Conservation (phyloP, 2,888 invertebrate species). For the Lampropteryx suffumata region DNA sequence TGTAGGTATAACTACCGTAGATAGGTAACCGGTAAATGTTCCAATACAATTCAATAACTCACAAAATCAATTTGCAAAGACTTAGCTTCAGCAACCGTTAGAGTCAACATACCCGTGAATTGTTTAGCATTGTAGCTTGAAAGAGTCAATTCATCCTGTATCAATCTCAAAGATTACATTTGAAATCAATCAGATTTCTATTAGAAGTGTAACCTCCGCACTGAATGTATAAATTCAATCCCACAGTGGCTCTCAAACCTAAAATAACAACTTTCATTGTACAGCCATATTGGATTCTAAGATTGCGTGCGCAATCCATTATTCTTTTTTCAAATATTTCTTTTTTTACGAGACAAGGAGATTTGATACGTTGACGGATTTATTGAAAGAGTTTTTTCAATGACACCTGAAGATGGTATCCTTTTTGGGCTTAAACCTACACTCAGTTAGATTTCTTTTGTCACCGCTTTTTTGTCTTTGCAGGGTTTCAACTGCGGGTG, state of each 20-base stretch:
- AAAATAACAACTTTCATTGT: slow-evolving; percentile 72
- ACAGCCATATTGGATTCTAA: slow-evolving; percentile 65
- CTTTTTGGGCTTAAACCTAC: slow-evolving; percentile 56
- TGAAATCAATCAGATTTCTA: slow-evolving; percentile 34
- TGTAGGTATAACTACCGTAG: no score
- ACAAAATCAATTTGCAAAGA: background rate
- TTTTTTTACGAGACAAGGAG: slow-evolving; percentile 49
- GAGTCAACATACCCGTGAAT: background rate
- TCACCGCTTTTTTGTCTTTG: slow-evolving; percentile 40
- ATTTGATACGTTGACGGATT: slow-evolving; percentile 77
- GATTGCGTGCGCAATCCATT: slow-evolving; percentile 71
- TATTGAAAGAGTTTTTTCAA: slow-evolving; percentile 60
- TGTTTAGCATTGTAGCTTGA: slow-evolving; percentile 15
- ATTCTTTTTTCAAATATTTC: slow-evolving; percentile 48
- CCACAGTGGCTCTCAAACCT: slow-evolving; percentile 58
- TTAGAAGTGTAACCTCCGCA: slow-evolving; percentile 32
- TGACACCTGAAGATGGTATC: slow-evolving; percentile 77
- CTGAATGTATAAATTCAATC: slow-evolving; percentile 50
- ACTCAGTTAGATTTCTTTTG: slow-evolving; percentile 68
- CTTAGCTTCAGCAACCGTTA: slow-evolving; percentile 5
- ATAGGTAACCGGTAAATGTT: no score
- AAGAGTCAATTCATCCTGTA: slow-evolving; percentile 26
- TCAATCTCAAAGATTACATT: slow-evolving; percentile 28
- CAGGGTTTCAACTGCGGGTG: slow-evolving; percentile 45
- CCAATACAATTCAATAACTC: background rate